These are phyloP conservation scores for Scaptomyza caliginosa DNA, from an alignment of 2,888 invertebrate genomes.

Conservation along the genomic window DNA sequence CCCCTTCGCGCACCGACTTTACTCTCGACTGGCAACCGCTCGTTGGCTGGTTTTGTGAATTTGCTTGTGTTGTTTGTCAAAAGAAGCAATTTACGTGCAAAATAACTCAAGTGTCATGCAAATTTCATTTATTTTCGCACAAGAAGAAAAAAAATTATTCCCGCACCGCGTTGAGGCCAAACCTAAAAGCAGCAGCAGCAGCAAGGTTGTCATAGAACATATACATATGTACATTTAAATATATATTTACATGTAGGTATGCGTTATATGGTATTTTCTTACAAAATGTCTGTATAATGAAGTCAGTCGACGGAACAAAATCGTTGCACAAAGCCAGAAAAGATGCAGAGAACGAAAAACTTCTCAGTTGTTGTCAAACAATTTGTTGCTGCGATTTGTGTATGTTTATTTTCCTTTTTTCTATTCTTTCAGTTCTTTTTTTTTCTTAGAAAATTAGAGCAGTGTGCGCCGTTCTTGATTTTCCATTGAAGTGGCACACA, in stretches of 20 bases:
- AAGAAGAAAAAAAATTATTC: constrained; percentile 71
- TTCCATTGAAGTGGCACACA: constrained; percentile 63
- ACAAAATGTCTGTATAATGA: constrained; percentile 73
- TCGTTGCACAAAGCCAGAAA: constrained; percentile 47
- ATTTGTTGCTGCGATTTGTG: constrained; percentile 55
- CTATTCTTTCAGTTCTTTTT: constrained; percentile 15
- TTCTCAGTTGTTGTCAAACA: constrained; percentile 53
- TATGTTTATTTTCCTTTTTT: constrained; percentile 18
- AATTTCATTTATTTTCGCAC: constrained; percentile 81
- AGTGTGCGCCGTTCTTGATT: constrained; percentile 58
- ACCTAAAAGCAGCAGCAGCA: constrained; percentile 12
- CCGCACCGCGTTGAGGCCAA: constrained; percentile 56
- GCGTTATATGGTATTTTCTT: constrained; percentile 60
- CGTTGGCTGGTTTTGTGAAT: constrained; percentile 63
- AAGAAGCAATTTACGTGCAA: constrained; percentile 83
- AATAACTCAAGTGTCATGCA: constrained; percentile 84
- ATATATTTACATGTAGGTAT: constrained; percentile 16
- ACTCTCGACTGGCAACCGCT: constrained; percentile 13
- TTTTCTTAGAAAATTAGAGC: constrained; percentile 65
- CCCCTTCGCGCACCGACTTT: constrained; percentile 1
- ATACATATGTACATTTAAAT: constrained; percentile 1
- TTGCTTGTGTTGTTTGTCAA: constrained; percentile 79
- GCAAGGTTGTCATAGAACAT: constrained; percentile 67
- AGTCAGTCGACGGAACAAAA: constrained; percentile 68
- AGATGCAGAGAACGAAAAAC: constrained; percentile 1